Evolutionary conservation across 2,797 vertebrate genomes (phyloP).

Genomic region (Cirrhinus molitorella): DNA sequence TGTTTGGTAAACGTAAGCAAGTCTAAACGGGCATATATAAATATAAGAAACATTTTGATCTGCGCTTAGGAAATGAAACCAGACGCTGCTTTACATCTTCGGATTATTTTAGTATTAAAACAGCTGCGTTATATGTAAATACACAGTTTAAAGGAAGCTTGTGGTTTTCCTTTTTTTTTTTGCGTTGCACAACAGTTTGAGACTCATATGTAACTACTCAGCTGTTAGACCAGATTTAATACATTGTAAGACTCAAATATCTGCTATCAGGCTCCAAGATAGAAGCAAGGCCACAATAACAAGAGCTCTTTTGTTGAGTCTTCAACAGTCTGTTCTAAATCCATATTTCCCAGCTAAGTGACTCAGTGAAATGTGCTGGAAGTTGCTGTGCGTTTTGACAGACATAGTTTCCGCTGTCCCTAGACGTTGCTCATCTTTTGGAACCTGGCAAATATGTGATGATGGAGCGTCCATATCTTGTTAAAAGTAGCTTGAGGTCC

Average conservation of each 20-base stretch:
- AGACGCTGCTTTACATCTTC: not conserved
- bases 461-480: not conserved
- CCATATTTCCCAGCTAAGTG: slow-evolving; percentile 51
- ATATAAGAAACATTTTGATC: not conserved
- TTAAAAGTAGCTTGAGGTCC: not conserved
- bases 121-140: slow-evolving; percentile 6
- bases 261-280: slow-evolving; percentile 20
- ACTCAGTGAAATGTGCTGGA: slow-evolving; percentile 56
- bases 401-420: slow-evolving; percentile 54
- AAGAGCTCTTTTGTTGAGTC: slow-evolving; percentile 63
- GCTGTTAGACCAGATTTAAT: slow-evolving; percentile 7
- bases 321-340: slow-evolving; percentile 49
- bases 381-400: slow-evolving; percentile 26
- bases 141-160: not conserved
- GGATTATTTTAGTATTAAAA: not conserved
- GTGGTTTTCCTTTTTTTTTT: slow-evolving; percentile 16
- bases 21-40: not conserved
- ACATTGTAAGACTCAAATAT: slow-evolving; percentile 33
- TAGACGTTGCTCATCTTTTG: slow-evolving; percentile 19
- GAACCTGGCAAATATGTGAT: slow-evolving; percentile 33
- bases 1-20: not conserved
- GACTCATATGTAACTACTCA: not conserved
- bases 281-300: slow-evolving; percentile 59
- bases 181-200: not conserved
- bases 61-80: not conserved